Evolutionary conservation across 1,140 invertebrate species (phyloP), one percentile per base, ranked within the genome.

Genomic region (Bicyclus anynana): DNA sequence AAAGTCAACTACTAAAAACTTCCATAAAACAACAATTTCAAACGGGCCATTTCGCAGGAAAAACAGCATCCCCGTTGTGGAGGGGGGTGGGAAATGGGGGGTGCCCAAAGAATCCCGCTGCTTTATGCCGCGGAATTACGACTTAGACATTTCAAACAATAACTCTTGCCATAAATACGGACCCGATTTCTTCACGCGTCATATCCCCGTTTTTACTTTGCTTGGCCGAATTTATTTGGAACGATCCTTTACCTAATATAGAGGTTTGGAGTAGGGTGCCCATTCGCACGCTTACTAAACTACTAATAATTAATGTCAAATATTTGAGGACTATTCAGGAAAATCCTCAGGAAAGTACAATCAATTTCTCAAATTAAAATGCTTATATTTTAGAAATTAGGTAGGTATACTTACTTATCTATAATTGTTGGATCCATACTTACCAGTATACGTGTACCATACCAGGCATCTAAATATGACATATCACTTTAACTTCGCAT

Each of bases 141-240:
- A 88, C 85, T 84, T 86, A 86, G 85, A 88, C 85, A 82, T 88
- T 88, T 88, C 85, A 88, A 88, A 88, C 83, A 88, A 88, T 88
- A 88, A 87, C 82, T 83, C 68, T 71, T 57, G 62, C 77, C 82
- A 84, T 88, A 88, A 88, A 88, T 88, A 84, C 77, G 75, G 72
- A 67, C 80, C 66, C 83, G 80, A 88, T 88, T 88, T 79, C 79
- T 88, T 88, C 83, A 85, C 83, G 85, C 85, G 78, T 85, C 85
- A 85, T 82, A 83, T 82, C 80, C 69, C 74, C 74, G 70, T 79
- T 80, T 80, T 80, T 82, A 74, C 69, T 78, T 73, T 51, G 47
- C 69, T 77, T 71, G 46, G 38, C 51, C n/a, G 38, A 46, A 58
- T 54, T 53, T 49, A 35, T 47, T 62, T 47, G n/a, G n/a, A n/a